Base-by-base conservation (phyloP, 2,113 vertebrate species). In the Bubo bubo region DNA sequence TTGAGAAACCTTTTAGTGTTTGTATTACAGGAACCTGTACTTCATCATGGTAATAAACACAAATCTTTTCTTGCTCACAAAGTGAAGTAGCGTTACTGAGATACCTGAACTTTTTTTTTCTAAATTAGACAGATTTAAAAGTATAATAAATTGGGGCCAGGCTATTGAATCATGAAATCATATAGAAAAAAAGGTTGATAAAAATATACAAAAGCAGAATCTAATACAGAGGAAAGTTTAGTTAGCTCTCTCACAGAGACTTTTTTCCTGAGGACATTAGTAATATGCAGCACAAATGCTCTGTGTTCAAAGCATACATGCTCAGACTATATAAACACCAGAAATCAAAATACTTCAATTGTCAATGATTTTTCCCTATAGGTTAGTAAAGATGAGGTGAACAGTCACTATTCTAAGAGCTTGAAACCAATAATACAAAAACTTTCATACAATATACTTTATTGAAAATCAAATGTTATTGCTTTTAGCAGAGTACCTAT, bases 321-420 rank as follows among this genome's bases (percentile, higher is more conserved):
- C 56, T 88, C 63, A 58, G 96, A 94, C 89, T 95, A 74, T 55
- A 86, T 79, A 75, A 97, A 66, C 47, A 91, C 50, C 49, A 87
- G 56, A 94, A 95, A 96, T 91, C 93, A 91, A 97, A 97, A 92
- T 20, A 55, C 86, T 90, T 86, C 96, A 56, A 45, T 55, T 95
- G 75, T 9, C 75, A 93, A 41, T 86, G 91, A 94, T 90, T 96
- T 95, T 90, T 75, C 83, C 71, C n/a, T 37, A 4, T 7, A 8
- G 39, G 22, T 23, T 71, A 56, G 39, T 32, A 59, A 82, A 88
- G 79, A 79, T 66, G 84, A 96, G 84, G 47, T 80, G 90, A 97
- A 88, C 52, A 89, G 60, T 95, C 67, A 68, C 56, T 93, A 92
- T 95, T 84, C 21, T 72, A 63, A 72, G 88, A 90, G 26, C 84